Evolutionary conservation across 2,113 vertebrate genomes (phyloP).

Genomic region (Calyptomena viridis): DNA sequence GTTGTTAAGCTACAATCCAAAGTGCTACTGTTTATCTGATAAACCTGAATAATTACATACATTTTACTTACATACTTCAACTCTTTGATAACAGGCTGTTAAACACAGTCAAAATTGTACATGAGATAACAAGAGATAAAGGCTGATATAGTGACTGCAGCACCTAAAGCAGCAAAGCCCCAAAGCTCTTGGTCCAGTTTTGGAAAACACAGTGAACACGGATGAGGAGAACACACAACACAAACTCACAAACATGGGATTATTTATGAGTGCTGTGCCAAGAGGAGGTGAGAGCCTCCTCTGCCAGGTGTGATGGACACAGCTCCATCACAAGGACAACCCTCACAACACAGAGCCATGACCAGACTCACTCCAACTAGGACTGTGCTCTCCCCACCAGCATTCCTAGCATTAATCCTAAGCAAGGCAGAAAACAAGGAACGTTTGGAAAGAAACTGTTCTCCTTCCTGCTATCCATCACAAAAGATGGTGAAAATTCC

Average conservation of each 20-base stretch:
- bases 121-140: background rate
- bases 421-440: background rate
- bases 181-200: background rate
- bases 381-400: background rate
- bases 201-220: background rate
- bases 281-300: background rate
- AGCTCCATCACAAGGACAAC: background rate
- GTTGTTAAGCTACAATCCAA: background rate
- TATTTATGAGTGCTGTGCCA: background rate
- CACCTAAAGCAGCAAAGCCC: background rate
- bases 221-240: background rate
- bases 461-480: background rate
- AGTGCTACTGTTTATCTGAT: background rate
- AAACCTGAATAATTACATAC: background rate
- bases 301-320: background rate
- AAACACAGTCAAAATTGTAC: background rate
- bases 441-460: background rate
- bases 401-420: fast-evolving
- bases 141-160: background rate
- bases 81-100: background rate
- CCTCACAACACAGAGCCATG: fast-evolving
- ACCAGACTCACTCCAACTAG: background rate
- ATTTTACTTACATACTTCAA: background rate
- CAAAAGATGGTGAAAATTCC: background rate
- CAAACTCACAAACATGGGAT: background rate